These are phyloP conservation scores for Oryzias sinensis DNA, from an alignment of 2,797 vertebrate species.

Conservation along the genomic window DNA sequence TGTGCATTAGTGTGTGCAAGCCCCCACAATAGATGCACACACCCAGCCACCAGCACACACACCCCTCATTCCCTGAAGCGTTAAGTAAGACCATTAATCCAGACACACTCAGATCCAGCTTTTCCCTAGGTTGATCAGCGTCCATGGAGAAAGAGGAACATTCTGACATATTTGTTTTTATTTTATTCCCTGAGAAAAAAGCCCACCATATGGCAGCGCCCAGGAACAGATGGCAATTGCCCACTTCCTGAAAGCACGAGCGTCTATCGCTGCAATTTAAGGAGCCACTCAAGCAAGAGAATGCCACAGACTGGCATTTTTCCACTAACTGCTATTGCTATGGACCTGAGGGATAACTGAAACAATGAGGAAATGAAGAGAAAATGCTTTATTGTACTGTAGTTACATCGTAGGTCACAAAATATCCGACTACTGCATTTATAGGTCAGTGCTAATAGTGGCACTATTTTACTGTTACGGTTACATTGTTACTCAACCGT, in stretches of 20 bases:
- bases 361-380: conserved; percentile 60
- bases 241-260: conserved; percentile 79
- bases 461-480: conserved; percentile 24
- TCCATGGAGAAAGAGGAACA: conserved; percentile 82
- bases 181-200: conserved; percentile 84
- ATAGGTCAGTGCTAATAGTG: conserved; percentile 36
- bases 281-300: conserved; percentile 76
- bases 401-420: conserved; percentile 58
- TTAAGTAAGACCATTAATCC: conserved; percentile 76
- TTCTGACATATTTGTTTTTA: conserved; percentile 90
- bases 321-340: conserved; percentile 78
- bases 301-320: conserved; percentile 77
- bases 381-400: conserved; percentile 65
- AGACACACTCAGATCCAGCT: conserved; percentile 76
- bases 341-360: conserved; percentile 65
- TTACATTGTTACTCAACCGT: conserved; percentile 30
- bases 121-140: conserved; percentile 81
- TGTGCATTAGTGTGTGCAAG: conserved; percentile 19
- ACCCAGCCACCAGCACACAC: conserved; percentile 33
- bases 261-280: conserved; percentile 81
- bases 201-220: conserved; percentile 84
- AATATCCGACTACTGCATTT: conserved; percentile 48
- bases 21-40: conserved; percentile 25
- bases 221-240: conserved; percentile 86
- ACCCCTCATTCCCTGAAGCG: conserved; percentile 58